These are phyloP conservation scores for Malthinus flaveolus DNA, from an alignment of 2,888 invertebrate genomes.

Conservation along the genomic window DNA sequence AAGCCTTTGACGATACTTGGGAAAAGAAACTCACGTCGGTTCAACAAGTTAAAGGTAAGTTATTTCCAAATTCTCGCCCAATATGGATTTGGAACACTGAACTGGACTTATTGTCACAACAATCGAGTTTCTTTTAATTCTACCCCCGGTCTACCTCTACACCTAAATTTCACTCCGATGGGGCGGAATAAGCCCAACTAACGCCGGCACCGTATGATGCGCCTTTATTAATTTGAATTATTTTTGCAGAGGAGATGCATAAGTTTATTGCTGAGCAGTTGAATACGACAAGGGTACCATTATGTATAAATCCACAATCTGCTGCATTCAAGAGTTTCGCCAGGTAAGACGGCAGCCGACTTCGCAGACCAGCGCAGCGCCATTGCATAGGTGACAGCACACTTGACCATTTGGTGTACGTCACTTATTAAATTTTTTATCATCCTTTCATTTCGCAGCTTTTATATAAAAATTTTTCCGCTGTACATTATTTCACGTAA, in stretches of 20 bases:
- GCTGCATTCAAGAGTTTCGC: conserved; percentile 99
- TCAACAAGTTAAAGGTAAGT: conserved; percentile 90
- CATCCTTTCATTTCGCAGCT: conserved; percentile 1
- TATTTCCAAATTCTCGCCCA: not conserved
- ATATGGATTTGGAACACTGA: no score
- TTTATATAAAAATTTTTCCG: not conserved
- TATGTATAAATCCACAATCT: conserved; percentile 99
- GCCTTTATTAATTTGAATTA: conserved; percentile 22
- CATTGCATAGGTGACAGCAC: conserved; percentile 58
- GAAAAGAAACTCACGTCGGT: conserved; percentile 92
- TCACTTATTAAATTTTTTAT: conserved; percentile 10
- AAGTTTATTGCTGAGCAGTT: conserved; percentile 97
- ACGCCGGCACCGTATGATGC: no score
- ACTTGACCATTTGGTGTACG: conserved; percentile 53
- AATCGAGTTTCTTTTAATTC: no score
- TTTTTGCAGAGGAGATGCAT: conserved; percentile 93
- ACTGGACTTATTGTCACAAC: no score
- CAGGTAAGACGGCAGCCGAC: conserved; percentile 77
- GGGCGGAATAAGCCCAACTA: no score
- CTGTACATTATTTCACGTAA: conserved; percentile 9
- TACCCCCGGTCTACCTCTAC: no score
- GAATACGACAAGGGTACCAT: conserved; percentile 92
- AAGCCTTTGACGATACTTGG: conserved; percentile 95
- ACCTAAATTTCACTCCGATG: no score
- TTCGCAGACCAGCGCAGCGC: conserved; percentile 55